Evolutionary conservation across 2,888 invertebrate species (phyloP).

Genomic region (Brenthis ino): DNA sequence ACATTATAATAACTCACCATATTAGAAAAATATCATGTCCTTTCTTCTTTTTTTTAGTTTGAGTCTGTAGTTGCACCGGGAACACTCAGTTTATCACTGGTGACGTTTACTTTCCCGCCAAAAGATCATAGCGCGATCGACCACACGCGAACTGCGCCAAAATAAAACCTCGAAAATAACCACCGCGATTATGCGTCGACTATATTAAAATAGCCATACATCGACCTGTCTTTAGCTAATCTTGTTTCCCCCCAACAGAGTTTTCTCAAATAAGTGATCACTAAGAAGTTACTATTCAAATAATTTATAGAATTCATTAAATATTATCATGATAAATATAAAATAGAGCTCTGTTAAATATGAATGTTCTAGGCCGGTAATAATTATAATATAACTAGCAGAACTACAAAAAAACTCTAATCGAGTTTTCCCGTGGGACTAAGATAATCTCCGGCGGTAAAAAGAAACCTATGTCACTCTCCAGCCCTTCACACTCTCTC

Average conservation of each 20-base stretch:
- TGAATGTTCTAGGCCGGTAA: no score
- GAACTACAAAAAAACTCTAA: no score
- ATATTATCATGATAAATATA: no score
- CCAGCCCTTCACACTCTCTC: no score
- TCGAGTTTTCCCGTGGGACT: no score
- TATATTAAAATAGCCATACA: conserved; percentile 74
- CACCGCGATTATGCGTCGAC: conserved; percentile 57
- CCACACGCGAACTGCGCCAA: conserved; percentile 81
- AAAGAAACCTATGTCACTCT: no score
- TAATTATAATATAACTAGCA: no score
- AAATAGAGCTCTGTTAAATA: no score
- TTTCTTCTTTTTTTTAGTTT: conserved; percentile 4
- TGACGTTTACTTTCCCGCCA: conserved; percentile 73
- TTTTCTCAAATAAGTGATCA: conserved; percentile 38
- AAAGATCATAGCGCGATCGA: conserved; percentile 63
- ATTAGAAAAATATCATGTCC: background rate
- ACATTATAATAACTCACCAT: conserved; percentile 34
- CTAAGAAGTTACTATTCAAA: background rate
- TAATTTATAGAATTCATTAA: background rate
- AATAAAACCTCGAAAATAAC: conserved; percentile 81
- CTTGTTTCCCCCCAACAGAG: conserved; percentile 71
- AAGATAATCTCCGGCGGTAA: no score
- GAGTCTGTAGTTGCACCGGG: conserved; percentile 51
- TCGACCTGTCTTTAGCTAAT: conserved; percentile 51
- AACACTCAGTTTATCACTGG: conserved; percentile 59